phyloP scores from a whole-genome alignment of 2,113 vertebrate genomes.

The Ictalurus furcatus region DNA sequence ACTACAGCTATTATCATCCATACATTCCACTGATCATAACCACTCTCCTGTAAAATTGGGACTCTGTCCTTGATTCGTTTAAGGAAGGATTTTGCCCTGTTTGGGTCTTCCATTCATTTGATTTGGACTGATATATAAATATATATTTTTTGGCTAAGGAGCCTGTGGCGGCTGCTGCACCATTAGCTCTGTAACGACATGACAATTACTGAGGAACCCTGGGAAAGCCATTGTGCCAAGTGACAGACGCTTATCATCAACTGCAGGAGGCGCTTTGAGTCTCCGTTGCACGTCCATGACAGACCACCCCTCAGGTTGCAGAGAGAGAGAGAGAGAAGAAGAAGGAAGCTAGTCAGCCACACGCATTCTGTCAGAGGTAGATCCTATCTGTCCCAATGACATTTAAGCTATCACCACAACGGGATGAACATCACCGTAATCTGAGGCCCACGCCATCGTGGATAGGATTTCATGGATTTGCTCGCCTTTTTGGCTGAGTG shows the following conservation, averaged over 20 bases:
- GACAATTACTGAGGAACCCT: conserved; percentile 51
- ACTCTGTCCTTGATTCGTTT: conserved; percentile 40
- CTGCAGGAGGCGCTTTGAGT: conserved; percentile 27
- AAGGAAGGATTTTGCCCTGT: conserved; percentile 38
- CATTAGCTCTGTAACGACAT: conserved; percentile 58
- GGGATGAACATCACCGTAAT: conserved; percentile 51
- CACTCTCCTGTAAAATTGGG: conserved; percentile 44
- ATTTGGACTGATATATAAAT: conserved; percentile 10
- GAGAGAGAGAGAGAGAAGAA: conserved; percentile 9
- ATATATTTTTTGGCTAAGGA: conserved; percentile 3
- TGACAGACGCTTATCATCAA: conserved; percentile 40
- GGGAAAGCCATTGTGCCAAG: conserved; percentile 38
- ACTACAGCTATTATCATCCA: conserved; percentile 39
- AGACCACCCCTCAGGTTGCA: conserved; percentile 16
- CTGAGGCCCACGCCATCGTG: conserved; percentile 31
- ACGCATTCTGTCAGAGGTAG: conserved; percentile 35
- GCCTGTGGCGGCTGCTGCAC: conserved; percentile 38
- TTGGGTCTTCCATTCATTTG: conserved; percentile 32
- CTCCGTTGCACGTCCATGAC: conserved; percentile 33
- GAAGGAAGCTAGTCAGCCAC: conserved; percentile 2
- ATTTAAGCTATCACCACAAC: conserved; percentile 49
- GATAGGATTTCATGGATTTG: conserved; percentile 58
- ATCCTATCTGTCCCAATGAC: conserved; percentile 50
- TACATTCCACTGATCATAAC: conserved; percentile 40
- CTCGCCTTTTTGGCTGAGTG: conserved; percentile 34